phyloP scores from a whole-genome alignment of 1,140 invertebrate species.

The Limonius californicus region DNA sequence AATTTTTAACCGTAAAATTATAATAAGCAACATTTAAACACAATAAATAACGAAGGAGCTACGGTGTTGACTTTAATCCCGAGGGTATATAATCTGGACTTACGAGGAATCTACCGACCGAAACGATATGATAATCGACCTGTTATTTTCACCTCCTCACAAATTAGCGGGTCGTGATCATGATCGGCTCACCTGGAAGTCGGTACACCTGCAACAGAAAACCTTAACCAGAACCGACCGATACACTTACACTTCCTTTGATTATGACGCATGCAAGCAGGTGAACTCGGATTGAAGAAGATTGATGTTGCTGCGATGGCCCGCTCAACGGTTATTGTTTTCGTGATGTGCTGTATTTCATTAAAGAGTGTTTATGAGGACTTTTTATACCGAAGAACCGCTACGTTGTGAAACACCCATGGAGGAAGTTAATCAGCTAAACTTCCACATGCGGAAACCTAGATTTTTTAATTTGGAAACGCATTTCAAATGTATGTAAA shows the following conservation, averaged over 20 bases:
- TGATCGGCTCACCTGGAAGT: slow-evolving; percentile 29
- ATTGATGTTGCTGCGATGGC: slow-evolving; percentile 23
- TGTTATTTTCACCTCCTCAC: slow-evolving; percentile 44
- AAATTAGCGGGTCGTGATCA: slow-evolving; percentile 40
- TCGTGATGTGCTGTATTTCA: neutral
- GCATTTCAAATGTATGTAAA: too few relatives aligned
- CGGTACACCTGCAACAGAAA: slow-evolving; percentile 29
- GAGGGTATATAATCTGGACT: slow-evolving; percentile 34
- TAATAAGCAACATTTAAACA: slow-evolving; percentile 20
- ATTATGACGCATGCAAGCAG: slow-evolving; percentile 29
- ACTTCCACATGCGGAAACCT: too few relatives aligned
- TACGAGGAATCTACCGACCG: slow-evolving; percentile 18
- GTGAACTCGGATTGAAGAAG: slow-evolving; percentile 27
- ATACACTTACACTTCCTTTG: slow-evolving; percentile 15
- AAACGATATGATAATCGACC: slow-evolving; percentile 41
- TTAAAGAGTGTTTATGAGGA: neutral
- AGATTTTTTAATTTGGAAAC: too few relatives aligned
- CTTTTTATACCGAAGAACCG: too few relatives aligned
- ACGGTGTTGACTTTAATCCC: slow-evolving; percentile 38
- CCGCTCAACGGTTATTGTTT: slow-evolving; percentile 16
- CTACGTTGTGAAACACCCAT: too few relatives aligned
- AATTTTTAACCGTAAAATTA: slow-evolving; percentile 7
- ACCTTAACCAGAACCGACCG: slow-evolving; percentile 6
- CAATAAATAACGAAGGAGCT: slow-evolving; percentile 37
- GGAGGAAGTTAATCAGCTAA: too few relatives aligned